Percentiles rank a stretch among this genome's conserved stretches.
These are phyloP conservation scores for Stenurella melanura DNA, from an alignment of 2,888 invertebrate genomes.

Conservation along the genomic window DNA sequence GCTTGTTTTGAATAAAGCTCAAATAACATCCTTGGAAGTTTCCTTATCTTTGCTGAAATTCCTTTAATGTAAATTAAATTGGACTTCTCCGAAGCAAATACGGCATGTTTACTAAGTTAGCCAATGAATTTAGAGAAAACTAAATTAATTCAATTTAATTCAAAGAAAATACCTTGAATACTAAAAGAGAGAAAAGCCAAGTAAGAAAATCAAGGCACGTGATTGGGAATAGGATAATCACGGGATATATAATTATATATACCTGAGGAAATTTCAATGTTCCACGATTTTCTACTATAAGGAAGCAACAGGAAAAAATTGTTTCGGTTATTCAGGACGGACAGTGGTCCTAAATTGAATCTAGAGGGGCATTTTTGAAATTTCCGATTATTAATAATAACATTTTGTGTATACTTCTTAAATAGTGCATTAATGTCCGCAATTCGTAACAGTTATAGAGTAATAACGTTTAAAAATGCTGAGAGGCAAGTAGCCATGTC, in stretches of 20 bases:
- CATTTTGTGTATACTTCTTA: no score
- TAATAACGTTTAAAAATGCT: no score
- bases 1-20: slow-evolving; percentile 5
- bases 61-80: slow-evolving; percentile 27
- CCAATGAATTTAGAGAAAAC: slow-evolving; percentile 13
- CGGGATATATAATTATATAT: background rate
- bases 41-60: slow-evolving; percentile 13
- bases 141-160: slow-evolving; percentile 23
- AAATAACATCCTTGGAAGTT: slow-evolving; percentile 8
- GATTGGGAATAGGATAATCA: background rate
- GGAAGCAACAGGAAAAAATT: no score
- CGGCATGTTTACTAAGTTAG: slow-evolving; percentile 6
- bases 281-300: no score
- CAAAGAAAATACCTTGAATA: slow-evolving; percentile 6
- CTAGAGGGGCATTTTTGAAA: no score
- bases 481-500: no score
- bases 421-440: no score
- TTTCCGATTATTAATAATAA: no score
- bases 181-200: background rate
- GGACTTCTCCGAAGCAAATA: slow-evolving; percentile 16
- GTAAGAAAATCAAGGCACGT: background rate
- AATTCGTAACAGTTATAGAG: no score
- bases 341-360: no score
- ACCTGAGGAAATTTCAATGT: background rate
- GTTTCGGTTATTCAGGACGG: no score